Conservation (phyloP, 2,797 vertebrate genomes). For the Crocodylus rhombifer region DNA sequence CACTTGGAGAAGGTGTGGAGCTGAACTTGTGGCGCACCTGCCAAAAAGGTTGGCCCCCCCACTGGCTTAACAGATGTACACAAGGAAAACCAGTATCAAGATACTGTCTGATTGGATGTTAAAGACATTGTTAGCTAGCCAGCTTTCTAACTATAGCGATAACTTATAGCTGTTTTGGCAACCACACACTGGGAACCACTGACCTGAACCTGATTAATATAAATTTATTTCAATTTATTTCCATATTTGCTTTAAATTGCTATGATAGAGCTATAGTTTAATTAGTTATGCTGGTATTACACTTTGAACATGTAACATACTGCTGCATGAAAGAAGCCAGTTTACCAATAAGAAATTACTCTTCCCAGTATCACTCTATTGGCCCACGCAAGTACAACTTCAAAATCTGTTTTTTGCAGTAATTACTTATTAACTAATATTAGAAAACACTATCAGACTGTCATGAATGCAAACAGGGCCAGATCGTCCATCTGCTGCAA, state of each 20-base stretch:
- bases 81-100: too few relatives aligned
- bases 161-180: neutral
- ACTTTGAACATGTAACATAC: neutral
- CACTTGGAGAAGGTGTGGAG: too few relatives aligned
- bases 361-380: neutral
- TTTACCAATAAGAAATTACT: neutral
- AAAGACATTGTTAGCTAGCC: too few relatives aligned
- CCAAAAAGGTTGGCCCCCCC: too few relatives aligned
- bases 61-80: too few relatives aligned
- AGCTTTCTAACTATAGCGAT: neutral
- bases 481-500: neutral
- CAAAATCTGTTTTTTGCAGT: neutral
- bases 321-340: neutral
- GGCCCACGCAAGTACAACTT: neutral
- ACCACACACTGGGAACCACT: neutral
- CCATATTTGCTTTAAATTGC: neutral
- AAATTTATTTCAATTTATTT: neutral
- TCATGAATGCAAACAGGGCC: neutral
- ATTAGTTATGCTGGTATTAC: neutral
- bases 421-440: neutral
- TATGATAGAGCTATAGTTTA: neutral
- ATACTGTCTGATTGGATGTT: too few relatives aligned
- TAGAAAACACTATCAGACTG: neutral
- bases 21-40: too few relatives aligned
- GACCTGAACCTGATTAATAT: neutral